Conservation (phyloP, 1,140 invertebrate species). For the Cyclina sinensis region DNA sequence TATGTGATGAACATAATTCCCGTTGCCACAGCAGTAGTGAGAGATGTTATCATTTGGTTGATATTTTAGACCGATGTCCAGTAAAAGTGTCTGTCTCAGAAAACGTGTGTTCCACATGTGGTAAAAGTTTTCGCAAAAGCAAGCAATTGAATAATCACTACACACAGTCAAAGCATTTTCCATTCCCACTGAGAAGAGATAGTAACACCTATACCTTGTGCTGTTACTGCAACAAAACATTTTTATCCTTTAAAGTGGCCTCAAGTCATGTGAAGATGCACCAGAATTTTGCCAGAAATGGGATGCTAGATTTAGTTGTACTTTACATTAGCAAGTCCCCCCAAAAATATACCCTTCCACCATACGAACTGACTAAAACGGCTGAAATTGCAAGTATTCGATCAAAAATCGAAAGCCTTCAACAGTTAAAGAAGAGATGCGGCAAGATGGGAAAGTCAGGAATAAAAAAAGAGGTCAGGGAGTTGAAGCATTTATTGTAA, state of each 20-base stretch:
- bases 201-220: neutral
- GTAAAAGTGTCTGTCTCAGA: neutral
- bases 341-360: neutral
- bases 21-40: neutral
- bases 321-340: neutral
- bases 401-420: neutral
- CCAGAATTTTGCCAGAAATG: neutral
- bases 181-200: neutral
- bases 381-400: neutral
- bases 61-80: neutral
- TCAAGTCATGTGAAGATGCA: neutral
- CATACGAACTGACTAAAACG: neutral
- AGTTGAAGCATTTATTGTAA: neutral
- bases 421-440: neutral
- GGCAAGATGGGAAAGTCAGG: neutral
- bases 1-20: conserved; percentile 9
- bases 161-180: neutral
- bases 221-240: neutral
- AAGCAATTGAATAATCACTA: neutral
- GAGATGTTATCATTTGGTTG: neutral
- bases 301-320: neutral
- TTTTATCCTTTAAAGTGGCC: neutral
- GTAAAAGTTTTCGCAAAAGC: neutral
- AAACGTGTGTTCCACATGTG: neutral
- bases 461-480: neutral